Base-by-base conservation (phyloP, 2,113 vertebrate genomes). In the Pterocles burchelli region DNA sequence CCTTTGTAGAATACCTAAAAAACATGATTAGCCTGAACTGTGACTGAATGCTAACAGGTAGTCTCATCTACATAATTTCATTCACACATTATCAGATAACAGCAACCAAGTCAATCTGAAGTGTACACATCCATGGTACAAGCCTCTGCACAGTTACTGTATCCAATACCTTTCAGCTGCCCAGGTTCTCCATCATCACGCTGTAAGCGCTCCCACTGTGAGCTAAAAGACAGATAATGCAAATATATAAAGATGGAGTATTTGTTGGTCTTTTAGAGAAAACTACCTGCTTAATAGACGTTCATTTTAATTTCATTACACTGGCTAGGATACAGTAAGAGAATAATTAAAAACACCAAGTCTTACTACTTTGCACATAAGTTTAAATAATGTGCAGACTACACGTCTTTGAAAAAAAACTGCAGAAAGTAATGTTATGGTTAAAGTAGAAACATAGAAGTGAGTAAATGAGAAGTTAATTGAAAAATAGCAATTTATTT, bases 191-290 rank as follows among this genome's bases (percentile, higher is more conserved):
- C 98, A 88, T 97, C 97, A 59, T 98, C 98, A 88, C 96, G 97
- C 97, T 99, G 99, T 91, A 98, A 89, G 48, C 97, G 97, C 95
- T 99, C 99, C 99, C 99, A 99, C 82, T 99, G 99, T 36, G 98
- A 98, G 95, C 99, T 99, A 89, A 87, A 83, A 95, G 65, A 77
- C 55, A 89, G 19, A 93, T 33, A 94, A 95, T 1, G 58, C 29
- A 96, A 96, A 13, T 24, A 34, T 10, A 75, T 17, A 81, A 70
- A 62, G 29, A 81, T 1, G 2, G 45, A 70, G 10, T 52, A 48
- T 22, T 75, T 86, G 6, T 61, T 8, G 48, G 11, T 21, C 43
- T 84, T 83, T 34, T 17, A 84, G 29, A 84, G 26, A 81, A 68
- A 86, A 58, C 13, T 34, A 70, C 10, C 25, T 49, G 13, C 28